Percentiles rank a stretch among this genome's conserved stretches.
Evolutionary conservation across 1,140 invertebrate species (phyloP).

Genomic region (Phymorhynchus buccinoides): DNA sequence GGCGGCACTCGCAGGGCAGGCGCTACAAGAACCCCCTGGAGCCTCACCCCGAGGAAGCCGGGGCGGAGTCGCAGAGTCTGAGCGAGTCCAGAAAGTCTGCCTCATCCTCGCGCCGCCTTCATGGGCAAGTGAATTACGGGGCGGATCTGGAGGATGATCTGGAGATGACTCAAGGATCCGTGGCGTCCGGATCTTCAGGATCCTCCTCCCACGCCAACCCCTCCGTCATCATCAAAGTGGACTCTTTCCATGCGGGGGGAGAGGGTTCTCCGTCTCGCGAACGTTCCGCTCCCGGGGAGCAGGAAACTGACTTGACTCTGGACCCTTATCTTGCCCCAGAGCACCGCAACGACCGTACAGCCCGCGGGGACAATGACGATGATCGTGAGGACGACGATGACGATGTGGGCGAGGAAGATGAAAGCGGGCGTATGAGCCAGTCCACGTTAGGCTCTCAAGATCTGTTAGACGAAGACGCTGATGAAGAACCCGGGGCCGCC

Average conservation of each 20-base stretch:
- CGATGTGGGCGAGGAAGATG: slow-evolving; percentile 13
- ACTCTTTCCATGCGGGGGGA: not conserved
- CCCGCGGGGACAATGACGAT: not conserved
- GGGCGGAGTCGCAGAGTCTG: slow-evolving; percentile 22
- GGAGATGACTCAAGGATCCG: not conserved
- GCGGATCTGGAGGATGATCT: slow-evolving; percentile 2
- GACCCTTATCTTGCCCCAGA: not conserved
- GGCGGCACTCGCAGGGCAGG: not conserved
- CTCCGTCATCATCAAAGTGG: slow-evolving; percentile 21
- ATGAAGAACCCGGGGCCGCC: not conserved
- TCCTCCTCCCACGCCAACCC: slow-evolving; percentile 3
- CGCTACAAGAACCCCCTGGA: slow-evolving; percentile 28
- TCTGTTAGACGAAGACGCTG: not conserved
- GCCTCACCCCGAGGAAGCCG: slow-evolving; percentile 23
- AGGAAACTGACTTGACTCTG: not conserved
- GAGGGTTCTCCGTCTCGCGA: not conserved
- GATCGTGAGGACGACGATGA: not conserved
- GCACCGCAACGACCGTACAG: not conserved
- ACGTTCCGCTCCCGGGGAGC: not conserved
- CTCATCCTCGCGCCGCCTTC: not conserved
- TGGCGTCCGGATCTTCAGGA: not conserved
- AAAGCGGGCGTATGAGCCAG: not conserved
- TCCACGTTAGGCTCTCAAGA: slow-evolving; percentile 8
- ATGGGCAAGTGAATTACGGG: not conserved
- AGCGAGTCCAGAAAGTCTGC: not conserved